Conservation (phyloP, 2,888 invertebrate species). For the Nemotelus pantherinus region DNA sequence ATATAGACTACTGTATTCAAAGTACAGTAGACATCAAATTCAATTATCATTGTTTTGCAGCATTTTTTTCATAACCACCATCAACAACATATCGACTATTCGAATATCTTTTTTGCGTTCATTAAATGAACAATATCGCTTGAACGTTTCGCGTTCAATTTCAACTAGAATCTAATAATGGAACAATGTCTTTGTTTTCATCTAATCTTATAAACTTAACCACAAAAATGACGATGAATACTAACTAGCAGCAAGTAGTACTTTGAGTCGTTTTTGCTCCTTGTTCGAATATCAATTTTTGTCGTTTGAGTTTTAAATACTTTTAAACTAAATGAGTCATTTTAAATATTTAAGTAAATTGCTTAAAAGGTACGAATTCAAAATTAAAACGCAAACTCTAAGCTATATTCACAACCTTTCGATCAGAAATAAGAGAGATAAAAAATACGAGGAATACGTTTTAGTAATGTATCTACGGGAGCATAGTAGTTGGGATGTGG, state of each 20-base stretch:
- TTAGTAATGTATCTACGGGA: constrained; percentile 4
- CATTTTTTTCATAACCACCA: too few species aligned
- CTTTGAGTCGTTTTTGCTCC: too few species aligned
- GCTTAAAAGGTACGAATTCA: constrained; percentile 24
- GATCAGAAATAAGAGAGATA: constrained; percentile 38
- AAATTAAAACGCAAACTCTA: constrained; percentile 46
- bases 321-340: not conserved
- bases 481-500: not conserved
- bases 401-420: constrained; percentile 50
- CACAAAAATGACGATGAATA: too few species aligned
- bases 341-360: constrained; percentile 25
- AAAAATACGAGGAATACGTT: constrained; percentile 6
- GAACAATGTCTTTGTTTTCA: constrained; percentile 17
- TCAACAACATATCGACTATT: too few species aligned
- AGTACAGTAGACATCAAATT: too few species aligned
- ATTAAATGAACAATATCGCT: constrained; percentile 35
- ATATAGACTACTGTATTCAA: too few species aligned
- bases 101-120: constrained; percentile 7
- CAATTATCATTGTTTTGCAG: too few species aligned
- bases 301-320: constrained; percentile 15
- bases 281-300: not conserved
- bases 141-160: not conserved
- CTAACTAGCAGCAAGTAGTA: too few species aligned
- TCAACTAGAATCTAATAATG: not conserved
- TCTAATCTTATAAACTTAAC: not conserved